Percentiles rank a stretch among this genome's conserved stretches.
These are phyloP conservation scores for Teinopalpus imperialis DNA, from an alignment of 2,888 invertebrate genomes.

Conservation along the genomic window DNA sequence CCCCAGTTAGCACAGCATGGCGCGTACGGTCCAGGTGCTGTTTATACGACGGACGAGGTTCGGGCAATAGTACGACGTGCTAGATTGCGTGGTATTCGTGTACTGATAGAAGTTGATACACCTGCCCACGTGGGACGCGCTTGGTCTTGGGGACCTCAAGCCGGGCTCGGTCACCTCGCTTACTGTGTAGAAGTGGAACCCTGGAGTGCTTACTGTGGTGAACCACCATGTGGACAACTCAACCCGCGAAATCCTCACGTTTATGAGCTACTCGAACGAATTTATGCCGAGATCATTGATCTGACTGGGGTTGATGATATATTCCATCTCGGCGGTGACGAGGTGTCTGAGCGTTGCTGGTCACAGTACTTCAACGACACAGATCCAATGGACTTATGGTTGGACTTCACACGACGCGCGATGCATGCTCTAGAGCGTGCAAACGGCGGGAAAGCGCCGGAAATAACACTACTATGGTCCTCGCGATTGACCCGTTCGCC, in stretches of 20 bases:
- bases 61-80: conserved; percentile 89
- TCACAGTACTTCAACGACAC: conserved; percentile 87
- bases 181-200: conserved; percentile 91
- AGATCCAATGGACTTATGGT: conserved; percentile 90
- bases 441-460: conserved; percentile 80
- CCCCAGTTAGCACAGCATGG: conserved; percentile 92
- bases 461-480: conserved; percentile 87
- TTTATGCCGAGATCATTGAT: conserved; percentile 88
- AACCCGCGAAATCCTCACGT: conserved; percentile 91
- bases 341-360: conserved; percentile 92
- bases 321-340: conserved; percentile 92
- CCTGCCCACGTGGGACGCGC: conserved; percentile 95
- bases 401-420: conserved; percentile 87
- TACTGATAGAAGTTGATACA: conserved; percentile 94
- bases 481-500: conserved; percentile 88
- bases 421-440: conserved; percentile 83
- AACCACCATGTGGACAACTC: conserved; percentile 93
- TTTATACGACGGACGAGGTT: conserved; percentile 87
- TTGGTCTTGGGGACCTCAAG: conserved; percentile 91
- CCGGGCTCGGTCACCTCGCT: conserved; percentile 89
- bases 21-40: conserved; percentile 90
- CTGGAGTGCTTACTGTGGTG: conserved; percentile 90
- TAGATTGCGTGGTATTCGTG: conserved; percentile 90
- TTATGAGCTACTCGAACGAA: conserved; percentile 86
- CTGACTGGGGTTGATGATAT: conserved; percentile 89